A percentile compares a stretch with the other conserved stretches of the same genome.
phyloP scores from a whole-genome alignment of 2,888 invertebrate species.

The Calliopum simillimum region DNA sequence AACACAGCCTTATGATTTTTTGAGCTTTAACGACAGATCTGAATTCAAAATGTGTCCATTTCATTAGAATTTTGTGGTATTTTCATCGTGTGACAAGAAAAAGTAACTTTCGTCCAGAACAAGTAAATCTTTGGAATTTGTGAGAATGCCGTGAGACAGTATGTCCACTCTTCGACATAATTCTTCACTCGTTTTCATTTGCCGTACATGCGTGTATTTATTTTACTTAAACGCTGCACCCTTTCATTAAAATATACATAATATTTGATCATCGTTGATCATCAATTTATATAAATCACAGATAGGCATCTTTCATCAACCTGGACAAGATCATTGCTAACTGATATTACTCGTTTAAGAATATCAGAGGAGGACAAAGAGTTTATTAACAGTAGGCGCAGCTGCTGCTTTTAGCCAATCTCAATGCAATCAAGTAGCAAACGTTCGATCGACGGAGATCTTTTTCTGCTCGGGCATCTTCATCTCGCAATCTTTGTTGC shows the following conservation, averaged over 20 bases:
- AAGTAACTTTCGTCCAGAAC: too few species aligned
- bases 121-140: too few species aligned
- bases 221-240: neutral
- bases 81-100: neutral
- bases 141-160: too few species aligned
- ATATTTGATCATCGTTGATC: slow-evolving; percentile 21
- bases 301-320: slow-evolving; percentile 34
- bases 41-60: too few species aligned
- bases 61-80: neutral
- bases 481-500: slow-evolving; percentile 20
- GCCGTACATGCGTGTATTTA: too few species aligned
- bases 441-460: neutral
- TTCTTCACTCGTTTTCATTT: too few species aligned
- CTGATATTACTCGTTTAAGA: slow-evolving; percentile 11
- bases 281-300: slow-evolving; percentile 35
- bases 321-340: slow-evolving; percentile 13
- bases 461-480: neutral
- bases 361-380: too few species aligned
- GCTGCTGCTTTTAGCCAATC: neutral
- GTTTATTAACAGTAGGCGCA: neutral
- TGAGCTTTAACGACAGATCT: too few species aligned
- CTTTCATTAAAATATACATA: slow-evolving; percentile 5
- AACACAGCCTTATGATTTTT: too few species aligned
- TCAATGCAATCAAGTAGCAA: slow-evolving; percentile 23
- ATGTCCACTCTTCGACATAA: too few species aligned